Conservation (phyloP, 2,113 vertebrate genomes). For the Xiphophorus maculatus region DNA sequence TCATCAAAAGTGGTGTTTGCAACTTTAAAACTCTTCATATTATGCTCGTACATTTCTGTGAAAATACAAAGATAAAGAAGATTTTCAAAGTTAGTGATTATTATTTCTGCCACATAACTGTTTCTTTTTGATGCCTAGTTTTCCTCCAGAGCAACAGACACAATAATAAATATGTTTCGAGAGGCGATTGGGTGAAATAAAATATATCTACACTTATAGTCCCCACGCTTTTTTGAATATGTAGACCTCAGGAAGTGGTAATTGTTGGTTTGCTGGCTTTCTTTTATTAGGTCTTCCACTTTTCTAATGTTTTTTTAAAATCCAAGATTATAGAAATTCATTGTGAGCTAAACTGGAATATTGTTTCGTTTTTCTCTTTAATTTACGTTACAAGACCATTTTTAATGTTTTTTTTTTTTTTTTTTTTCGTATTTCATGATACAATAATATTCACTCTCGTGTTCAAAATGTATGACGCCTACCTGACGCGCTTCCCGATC, state of each 20-base stretch:
- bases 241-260: not conserved
- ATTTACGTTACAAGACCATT: not conserved
- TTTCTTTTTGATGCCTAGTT: not conserved
- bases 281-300: not conserved
- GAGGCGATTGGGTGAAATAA: not conserved
- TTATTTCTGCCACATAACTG: not conserved
- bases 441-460: not conserved
- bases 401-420: not conserved
- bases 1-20: not conserved
- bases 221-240: not conserved
- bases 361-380: not conserved
- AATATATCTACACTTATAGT: too few species aligned
- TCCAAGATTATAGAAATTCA: not conserved
- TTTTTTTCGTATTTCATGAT: not conserved
- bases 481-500: conserved; percentile 94
- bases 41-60: not conserved
- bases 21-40: not conserved
- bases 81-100: not conserved
- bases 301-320: too few species aligned
- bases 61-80: not conserved
- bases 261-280: not conserved
- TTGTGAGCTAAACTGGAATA: not conserved
- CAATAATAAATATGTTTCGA: not conserved
- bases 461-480: conserved; percentile 40
- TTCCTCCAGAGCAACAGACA: not conserved